Evolutionary conservation across 1,140 invertebrate genomes (phyloP), one percentile per base, ranked within the genome.

Genomic region (Macrosteles quadrilineatus): DNA sequence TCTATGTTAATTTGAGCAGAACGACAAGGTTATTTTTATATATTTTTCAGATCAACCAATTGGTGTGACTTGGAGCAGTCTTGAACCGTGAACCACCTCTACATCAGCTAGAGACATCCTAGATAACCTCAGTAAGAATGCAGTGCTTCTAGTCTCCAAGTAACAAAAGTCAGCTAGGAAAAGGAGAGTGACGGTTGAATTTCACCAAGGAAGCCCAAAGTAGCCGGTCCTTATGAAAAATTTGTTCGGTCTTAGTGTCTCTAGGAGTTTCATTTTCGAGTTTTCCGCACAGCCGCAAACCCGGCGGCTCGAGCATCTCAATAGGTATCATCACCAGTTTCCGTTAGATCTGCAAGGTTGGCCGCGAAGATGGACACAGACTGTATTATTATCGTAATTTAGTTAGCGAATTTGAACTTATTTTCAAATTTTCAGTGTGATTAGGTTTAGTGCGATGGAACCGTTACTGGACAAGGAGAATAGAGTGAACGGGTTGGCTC

Each of bases 401-500:
- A 6, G 17, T 67, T 67, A 67, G n/a, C 17, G 27, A 19, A 68
- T n/a, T 68, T 59, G 2, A 36, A 64, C 12, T 70, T 11, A 27
- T n/a, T 40, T 69, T 62, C 11, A 64, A 32, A 6, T 59, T 19
- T 9, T 47, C 12, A 31, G 25, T 55, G 2, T 3, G 6, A 30
- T 32, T 19, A 19, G 27, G 2, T 19, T 47, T 12, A 21, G 17
- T 21, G 23, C 11, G n/a, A 67, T 67, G 53, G 53, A 71, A 30
- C 53, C 53, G 21, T 19, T 67, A 67, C 3, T 21, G 14, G 1
- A 25, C 30, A 11, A 77, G 30, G 64, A 40, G 14, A 57, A 63
- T 9, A 19, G 57, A 19, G 65, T 32, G 57, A 71, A 50, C 29
- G 71, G 68, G 67, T 36, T 63, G 27, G 81, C 81, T 0, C 81